Evolutionary conservation across 2,797 vertebrate species (phyloP), one percentile per base, ranked within the genome.

Genomic region (Yasuhikotakia modesta): DNA sequence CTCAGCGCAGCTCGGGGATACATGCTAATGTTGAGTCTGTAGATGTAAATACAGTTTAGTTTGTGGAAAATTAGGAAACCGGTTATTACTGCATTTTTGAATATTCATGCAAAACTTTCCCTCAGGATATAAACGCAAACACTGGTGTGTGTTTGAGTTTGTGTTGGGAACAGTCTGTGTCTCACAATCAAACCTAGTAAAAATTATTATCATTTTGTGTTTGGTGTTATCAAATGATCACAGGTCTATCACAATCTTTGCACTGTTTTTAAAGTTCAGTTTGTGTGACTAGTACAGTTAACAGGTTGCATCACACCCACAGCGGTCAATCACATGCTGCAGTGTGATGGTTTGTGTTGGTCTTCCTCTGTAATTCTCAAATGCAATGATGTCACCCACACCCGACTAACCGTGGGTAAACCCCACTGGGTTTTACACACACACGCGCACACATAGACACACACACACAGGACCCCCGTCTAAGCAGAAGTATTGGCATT

Each of bases 331-430:
- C n/a, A n/a, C n/a, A n/a, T n/a, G n/a, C n/a, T n/a, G n/a, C n/a
- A n/a, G n/a, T n/a, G n/a, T n/a, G n/a, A n/a, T n/a, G n/a, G n/a
- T n/a, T n/a, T n/a, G n/a, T n/a, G n/a, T n/a, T n/a, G n/a, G n/a
- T n/a, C n/a, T n/a, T 27, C 73, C 30, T 67, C 52, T 66, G 2
- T 57, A 66, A 67, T 57, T 57, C 35, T 64, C 5, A 21, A 46
- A 52, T 61, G 55, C 27, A 45, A 50, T 58, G 78, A 66, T 69
- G 78, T 73, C 70, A 79, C 43, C 46, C 63, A 67, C 63, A 67
- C 50, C 63, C 73, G 53, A 65, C 61, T 74, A 65, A 74, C 65
- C 73, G 43, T 16, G 65, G 46, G 32, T 30, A 4, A n/a, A n/a
- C 52, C 30, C 71, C 17, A 0, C 43, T 39, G 7, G 72, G 60